phyloP scores from a whole-genome alignment of 23 tunicate genomes.

The Styela clava region DNA sequence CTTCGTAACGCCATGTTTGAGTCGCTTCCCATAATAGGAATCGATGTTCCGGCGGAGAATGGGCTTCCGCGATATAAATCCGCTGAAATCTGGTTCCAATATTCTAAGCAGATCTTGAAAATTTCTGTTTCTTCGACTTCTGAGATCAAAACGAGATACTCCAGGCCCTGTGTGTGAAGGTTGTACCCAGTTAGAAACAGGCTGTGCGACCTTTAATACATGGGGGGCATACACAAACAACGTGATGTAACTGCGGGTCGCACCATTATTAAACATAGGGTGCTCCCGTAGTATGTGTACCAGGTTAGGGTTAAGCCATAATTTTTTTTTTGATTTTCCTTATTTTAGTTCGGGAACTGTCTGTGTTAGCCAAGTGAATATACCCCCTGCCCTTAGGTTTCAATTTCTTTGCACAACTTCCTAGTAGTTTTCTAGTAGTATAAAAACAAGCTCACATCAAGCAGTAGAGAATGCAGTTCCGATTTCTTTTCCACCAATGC shows the following conservation, averaged over 20 bases:
- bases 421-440: not conserved
- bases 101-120: slow-evolving; percentile 97
- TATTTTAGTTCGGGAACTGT: no score
- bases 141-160: slow-evolving; percentile 90
- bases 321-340: no score
- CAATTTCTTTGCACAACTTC: no score
- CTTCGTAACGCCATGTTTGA: slow-evolving; percentile 26
- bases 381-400: no score
- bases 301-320: no score
- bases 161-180: slow-evolving; percentile 64
- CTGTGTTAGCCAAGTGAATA: no score
- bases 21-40: slow-evolving; percentile 22
- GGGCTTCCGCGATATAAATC: slow-evolving; percentile 95
- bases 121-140: slow-evolving; percentile 99
- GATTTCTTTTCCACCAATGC: slow-evolving; percentile 70
- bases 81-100: slow-evolving; percentile 86
- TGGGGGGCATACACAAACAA: not conserved
- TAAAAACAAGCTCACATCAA: slow-evolving; percentile 65
- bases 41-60: slow-evolving; percentile 36
- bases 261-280: no score
- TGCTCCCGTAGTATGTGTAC: no score
- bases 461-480: slow-evolving; percentile 41
- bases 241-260: not conserved
- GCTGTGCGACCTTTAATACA: no score
- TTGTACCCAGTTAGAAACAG: no score